Conservation (phyloP, 2,888 invertebrate species). For the Petrolisthes cinctipes region DNA sequence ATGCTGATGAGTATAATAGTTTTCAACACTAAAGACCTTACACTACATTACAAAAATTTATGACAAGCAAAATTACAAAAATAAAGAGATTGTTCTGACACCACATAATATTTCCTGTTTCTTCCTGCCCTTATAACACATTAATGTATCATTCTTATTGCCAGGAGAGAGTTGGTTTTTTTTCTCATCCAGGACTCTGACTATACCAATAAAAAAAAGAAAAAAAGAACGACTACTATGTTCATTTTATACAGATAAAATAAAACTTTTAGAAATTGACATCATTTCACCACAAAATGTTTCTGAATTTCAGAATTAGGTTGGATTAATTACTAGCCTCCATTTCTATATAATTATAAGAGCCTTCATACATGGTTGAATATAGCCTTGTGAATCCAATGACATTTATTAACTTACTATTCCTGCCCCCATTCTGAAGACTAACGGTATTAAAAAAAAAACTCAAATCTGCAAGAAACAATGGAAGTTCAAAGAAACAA, state of each 20-base stretch:
- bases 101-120: not conserved
- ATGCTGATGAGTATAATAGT: not conserved
- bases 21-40: not conserved
- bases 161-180: not conserved
- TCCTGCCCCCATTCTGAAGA: too few relatives aligned
- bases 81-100: slow-evolving; percentile 13
- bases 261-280: too few relatives aligned
- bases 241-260: not conserved
- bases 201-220: not conserved
- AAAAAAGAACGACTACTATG: not conserved
- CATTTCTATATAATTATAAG: too few relatives aligned
- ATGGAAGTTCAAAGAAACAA: too few relatives aligned
- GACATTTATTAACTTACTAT: too few relatives aligned
- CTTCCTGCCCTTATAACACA: not conserved
- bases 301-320: too few relatives aligned
- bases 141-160: not conserved
- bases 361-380: too few relatives aligned
- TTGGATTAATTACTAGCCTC: too few relatives aligned
- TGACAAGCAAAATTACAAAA: not conserved
- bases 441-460: too few relatives aligned
- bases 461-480: too few relatives aligned
- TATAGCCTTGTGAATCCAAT: too few relatives aligned
- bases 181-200: not conserved
- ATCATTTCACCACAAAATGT: too few relatives aligned
- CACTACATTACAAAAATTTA: not conserved